phyloP scores from a whole-genome alignment of 2,888 invertebrate species.

The Nebria salina region DNA sequence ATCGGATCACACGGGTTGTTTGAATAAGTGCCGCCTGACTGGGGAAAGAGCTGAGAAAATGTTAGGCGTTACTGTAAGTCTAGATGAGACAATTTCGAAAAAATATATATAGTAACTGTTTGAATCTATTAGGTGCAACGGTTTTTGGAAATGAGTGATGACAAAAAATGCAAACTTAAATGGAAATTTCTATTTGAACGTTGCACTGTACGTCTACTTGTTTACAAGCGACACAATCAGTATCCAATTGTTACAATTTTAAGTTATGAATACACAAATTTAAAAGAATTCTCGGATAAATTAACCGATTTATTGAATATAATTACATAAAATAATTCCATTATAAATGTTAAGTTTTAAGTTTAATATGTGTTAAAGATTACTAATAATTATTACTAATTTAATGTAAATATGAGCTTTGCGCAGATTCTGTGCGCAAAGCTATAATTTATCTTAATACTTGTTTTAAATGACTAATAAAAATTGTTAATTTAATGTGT shows the following conservation, averaged over 20 bases:
- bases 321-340: background rate
- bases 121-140: conserved; percentile 63
- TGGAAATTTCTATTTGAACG: conserved; percentile 74
- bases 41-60: conserved; percentile 69
- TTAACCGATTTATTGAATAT: conserved; percentile 58
- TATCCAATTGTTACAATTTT: conserved; percentile 59
- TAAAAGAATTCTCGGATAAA: conserved; percentile 57
- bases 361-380: too few relatives aligned
- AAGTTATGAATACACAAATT: conserved; percentile 55
- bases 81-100: background rate
- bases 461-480: too few relatives aligned
- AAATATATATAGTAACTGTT: background rate
- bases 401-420: too few relatives aligned
- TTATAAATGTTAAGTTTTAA: too few relatives aligned
- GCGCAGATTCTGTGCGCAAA: too few relatives aligned
- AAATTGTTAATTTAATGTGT: too few relatives aligned
- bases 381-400: too few relatives aligned
- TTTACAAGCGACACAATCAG: conserved; percentile 55
- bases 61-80: conserved; percentile 67
- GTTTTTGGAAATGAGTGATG: conserved; percentile 65
- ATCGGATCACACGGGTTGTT: conserved; percentile 76
- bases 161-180: conserved; percentile 67
- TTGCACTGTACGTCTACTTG: conserved; percentile 68
- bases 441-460: too few relatives aligned
- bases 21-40: conserved; percentile 68